Evolutionary conservation across 1,140 invertebrate species (phyloP), one percentile per base, ranked within the genome.

Genomic region (Lasaia peninsularis): DNA sequence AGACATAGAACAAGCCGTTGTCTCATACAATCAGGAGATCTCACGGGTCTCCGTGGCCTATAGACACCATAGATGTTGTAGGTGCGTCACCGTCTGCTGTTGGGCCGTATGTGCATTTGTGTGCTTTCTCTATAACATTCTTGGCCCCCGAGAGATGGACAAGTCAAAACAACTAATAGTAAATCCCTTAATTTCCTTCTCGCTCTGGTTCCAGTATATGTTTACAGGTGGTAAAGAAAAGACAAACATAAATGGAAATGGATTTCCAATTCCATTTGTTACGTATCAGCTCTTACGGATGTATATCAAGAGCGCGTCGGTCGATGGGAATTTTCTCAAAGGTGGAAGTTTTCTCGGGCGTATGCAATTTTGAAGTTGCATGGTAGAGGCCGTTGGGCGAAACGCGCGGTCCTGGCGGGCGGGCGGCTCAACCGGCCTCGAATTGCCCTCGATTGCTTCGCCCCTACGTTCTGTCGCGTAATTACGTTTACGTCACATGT

Each of bases 341-440:
- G 75, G 75, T 80, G 59, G 69, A 80, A 81, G 78, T 84, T 81
- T 84, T 80, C 73, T 76, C 69, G 65, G 69, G 69, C 69, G 66
- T 68, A 73, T 80, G 78, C 76, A 80, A 80, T 79, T 79, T 76
- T 60, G 67, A 78, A 82, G 74, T 82, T 82, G 67, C 69, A 71
- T 63, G 60, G 71, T 63, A 44, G 32, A 61, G 56, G 59, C 56
- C 61, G 59, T 63, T 58, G 65, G 55, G 54, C 58, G 52, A 50
- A 33, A 48, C 56, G 54, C 60, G 52, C 61, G 60, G 62, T 64
- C 52, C 53, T 35, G 53, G 12, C 60, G 60, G 31, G 48, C 48
- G 53, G n/a, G n/a, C 60, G 40, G 40, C 40, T 21, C 11, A 48
- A 48, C 40, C 40, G 40, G 20, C 9, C 16, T 48, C 2, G 40